phyloP scores from a whole-genome alignment of 30 jellyfish, hydroid and myxozoan species.

The Rhopilema esculentum region DNA sequence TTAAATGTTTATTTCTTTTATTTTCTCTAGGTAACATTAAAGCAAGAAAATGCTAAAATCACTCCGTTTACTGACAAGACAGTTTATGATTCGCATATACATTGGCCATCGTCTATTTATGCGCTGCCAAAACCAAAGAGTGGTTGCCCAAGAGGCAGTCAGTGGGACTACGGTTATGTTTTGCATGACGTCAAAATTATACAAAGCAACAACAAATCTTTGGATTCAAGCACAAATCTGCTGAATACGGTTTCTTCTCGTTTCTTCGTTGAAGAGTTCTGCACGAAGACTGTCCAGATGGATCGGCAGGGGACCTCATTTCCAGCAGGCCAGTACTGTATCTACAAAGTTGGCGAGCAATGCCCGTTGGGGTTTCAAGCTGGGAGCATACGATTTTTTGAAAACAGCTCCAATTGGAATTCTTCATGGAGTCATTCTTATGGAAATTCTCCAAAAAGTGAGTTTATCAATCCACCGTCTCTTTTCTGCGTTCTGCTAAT shows the following conservation, averaged over 20 bases:
- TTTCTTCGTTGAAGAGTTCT: conserved; percentile 65
- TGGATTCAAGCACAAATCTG: neutral
- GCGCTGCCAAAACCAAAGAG: conserved; percentile 55
- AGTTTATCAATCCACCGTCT: neutral
- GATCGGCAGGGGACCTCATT: neutral
- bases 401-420: conserved; percentile 2
- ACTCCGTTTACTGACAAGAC: neutral
- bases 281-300: conserved; percentile 6
- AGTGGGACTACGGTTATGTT: conserved; percentile 64
- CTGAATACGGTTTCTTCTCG: conserved; percentile 12
- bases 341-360: conserved; percentile 20
- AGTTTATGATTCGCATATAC: neutral
- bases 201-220: neutral
- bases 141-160: conserved; percentile 48
- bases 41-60: neutral
- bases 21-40: neutral
- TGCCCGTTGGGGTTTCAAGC: conserved; percentile 63
- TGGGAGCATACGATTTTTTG: conserved; percentile 52
- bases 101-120: conserved; percentile 64
- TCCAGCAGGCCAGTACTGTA: conserved; percentile 70
- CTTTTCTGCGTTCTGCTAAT: too few relatives aligned
- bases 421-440: conserved; percentile 58
- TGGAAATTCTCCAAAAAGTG: conserved; percentile 53
- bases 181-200: conserved; percentile 20
- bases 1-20: too few relatives aligned